Conservation (phyloP, 2,797 vertebrate species). For the Rhynchonycteris naso region DNA sequence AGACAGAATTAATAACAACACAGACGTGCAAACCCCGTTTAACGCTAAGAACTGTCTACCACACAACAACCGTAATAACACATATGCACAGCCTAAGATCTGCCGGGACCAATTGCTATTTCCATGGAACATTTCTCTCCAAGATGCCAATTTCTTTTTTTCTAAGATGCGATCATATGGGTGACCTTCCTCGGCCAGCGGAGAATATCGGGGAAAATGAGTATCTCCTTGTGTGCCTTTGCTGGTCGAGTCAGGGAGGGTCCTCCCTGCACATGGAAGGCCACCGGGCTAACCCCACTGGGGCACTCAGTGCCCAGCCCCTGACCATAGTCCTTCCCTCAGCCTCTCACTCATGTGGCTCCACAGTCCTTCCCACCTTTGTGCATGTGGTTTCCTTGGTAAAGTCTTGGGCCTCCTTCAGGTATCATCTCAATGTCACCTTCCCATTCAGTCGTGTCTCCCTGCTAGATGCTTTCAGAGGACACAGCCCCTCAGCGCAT, state of each 20-base stretch:
- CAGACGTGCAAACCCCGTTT: background rate
- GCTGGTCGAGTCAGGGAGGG: background rate
- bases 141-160: background rate
- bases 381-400: accelerated
- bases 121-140: background rate
- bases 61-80: accelerated
- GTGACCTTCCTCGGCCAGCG: background rate
- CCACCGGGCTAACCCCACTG: background rate
- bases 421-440: background rate
- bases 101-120: accelerated
- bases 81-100: accelerated
- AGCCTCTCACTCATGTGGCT: background rate
- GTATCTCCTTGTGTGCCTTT: background rate
- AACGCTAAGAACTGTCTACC: background rate
- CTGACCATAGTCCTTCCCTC: background rate
- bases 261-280: accelerated
- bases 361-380: background rate
- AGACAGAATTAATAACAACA: background rate
- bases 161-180: background rate
- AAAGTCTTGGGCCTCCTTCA: background rate
- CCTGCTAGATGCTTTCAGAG: background rate
- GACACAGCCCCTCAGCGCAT: background rate
- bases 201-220: no score
- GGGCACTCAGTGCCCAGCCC: background rate
- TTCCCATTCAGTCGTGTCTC: background rate